Base-by-base conservation (phyloP, 2,113 vertebrate species). In the Mastomys natalensis region DNA sequence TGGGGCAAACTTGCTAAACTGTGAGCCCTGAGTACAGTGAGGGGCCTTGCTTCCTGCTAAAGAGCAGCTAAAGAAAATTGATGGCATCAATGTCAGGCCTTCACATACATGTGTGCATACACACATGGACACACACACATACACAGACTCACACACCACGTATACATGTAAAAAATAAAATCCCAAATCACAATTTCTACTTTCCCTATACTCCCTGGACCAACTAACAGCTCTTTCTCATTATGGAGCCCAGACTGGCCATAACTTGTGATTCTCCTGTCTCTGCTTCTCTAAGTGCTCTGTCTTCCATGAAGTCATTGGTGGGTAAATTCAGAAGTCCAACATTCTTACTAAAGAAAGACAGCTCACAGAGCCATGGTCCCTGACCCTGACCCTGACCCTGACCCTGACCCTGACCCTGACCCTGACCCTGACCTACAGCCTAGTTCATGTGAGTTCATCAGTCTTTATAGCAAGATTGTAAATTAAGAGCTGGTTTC, bases 331-430 rank as follows among this genome's bases (percentile, higher is more conserved):
- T 31, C 22, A 58, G n/a, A 60, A 43, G 66, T 89, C 58, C 21
- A 89, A 16, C 34, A n/a, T 66, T 34, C 70, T 93, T 51, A 16
- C n/a, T 92, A 90, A 66, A 93, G 89, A 74, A 85, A 87, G 78
- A 45, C 19, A 70, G 45, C 81, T 31, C 3, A 4, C 31, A 29
- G 60, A 86, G 17, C 68, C 51, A 53, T 6, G 26, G 11, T 24
- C 40, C 37, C 34, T 26, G 0, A 24, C 58, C 58, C 48, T 53
- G 19, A 53, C 22, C 3, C 48, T 64, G 40, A 4, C 48, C 37
- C n/a, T 26, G 0, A 19, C 55, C 70, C 43, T 53, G 24, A 60
- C 22, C 4, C 70, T 70, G 40, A 77, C 7, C 29, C 60, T 26
- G 0, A 19, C 55, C 70, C 43, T 53, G 24, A 60, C 22, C 4